phyloP scores from a whole-genome alignment of 2,888 invertebrate species.

The Agriopis aurantiaria region DNA sequence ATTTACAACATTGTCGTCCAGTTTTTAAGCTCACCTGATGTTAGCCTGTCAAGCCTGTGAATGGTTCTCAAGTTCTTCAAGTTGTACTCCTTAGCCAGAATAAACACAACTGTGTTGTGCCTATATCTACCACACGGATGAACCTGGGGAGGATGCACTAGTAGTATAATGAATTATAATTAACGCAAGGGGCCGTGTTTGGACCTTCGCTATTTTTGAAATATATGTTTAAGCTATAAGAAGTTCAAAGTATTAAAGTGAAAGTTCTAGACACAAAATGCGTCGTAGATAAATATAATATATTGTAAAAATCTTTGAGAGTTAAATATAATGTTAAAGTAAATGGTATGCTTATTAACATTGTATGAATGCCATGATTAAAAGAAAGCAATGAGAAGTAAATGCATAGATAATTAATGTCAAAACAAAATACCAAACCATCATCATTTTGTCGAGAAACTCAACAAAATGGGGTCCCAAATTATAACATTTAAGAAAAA shows the following conservation, averaged over 20 bases:
- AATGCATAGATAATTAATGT: constrained; percentile 11
- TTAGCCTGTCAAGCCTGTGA: constrained; percentile 98
- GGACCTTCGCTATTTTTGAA: constrained; percentile 17
- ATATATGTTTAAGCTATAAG: constrained; percentile 2
- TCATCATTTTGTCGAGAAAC: constrained; percentile 9
- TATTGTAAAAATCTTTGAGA: constrained; percentile 1
- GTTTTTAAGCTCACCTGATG: constrained; percentile 89
- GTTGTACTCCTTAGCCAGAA: constrained; percentile 98
- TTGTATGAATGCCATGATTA: constrained; percentile 32
- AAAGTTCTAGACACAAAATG: not conserved
- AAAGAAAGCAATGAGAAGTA: constrained; percentile 39
- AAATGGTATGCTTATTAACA: constrained; percentile 7
- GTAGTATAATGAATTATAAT: constrained; percentile 36
- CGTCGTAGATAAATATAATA: not conserved
- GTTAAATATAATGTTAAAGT: constrained; percentile 13
- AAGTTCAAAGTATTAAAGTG: not conserved
- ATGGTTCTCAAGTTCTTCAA: constrained; percentile 97
- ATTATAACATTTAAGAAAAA: constrained; percentile 25
- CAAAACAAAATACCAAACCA: constrained; percentile 24
- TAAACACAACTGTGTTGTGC: constrained; percentile 98
- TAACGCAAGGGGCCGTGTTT: constrained; percentile 24
- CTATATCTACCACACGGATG: constrained; percentile 99
- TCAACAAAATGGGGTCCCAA: constrained; percentile 15
- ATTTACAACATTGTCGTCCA: not conserved
- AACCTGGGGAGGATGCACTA: constrained; percentile 87